Base-by-base conservation (phyloP, 2,113 vertebrate genomes). In the Pseudolaguvia tuberculata region DNA sequence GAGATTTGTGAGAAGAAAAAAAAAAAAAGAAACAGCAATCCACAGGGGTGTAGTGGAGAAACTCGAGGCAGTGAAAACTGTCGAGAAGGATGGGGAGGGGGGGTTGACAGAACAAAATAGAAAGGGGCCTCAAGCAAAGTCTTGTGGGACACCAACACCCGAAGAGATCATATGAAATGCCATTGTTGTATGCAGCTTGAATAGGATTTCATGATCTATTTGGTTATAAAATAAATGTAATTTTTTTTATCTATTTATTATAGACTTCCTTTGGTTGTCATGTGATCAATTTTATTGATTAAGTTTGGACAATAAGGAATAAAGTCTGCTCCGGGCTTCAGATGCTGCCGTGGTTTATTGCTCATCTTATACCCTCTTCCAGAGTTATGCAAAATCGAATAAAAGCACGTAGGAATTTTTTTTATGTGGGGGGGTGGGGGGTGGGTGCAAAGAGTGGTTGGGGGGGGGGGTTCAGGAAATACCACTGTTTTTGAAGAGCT, bases 381-480 rank as follows among this genome's bases (percentile, higher is more conserved):
- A 0, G 50, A 55, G 39, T 67, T 61, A 63, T 42, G 45, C 57
- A 78, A 35, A 42, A 47, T 29, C 73, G 23, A 71, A 75, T 61
- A 27, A 68, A 71, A 77, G 63, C 47, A 57, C 61, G 59, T 50
- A 71, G 79, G 66, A 25, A 25, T 67, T 42, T 42, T 42, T 42
- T 42, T 42, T 42, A 35, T 3, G 31, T 35, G 31, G 31, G 3
- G 31, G 31, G 3, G 23, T 42, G 72, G 72, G 68, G 77, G 85
- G 78, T 35, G 31, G 31, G 6, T n/a, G n/a, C n/a, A n/a, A n/a
- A n/a, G n/a, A n/a, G n/a, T n/a, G n/a, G n/a, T 4, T 35, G 20
- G 23, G 48, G 73, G 72, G 68, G 78, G 85, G 78, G 84, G 2
- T 84, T 83, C 87, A 90, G 89, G 89, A 91, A 90, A 89, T 91